Evolutionary conservation across 2,113 vertebrate species (phyloP).

Genomic region (Empidonax traillii): DNA sequence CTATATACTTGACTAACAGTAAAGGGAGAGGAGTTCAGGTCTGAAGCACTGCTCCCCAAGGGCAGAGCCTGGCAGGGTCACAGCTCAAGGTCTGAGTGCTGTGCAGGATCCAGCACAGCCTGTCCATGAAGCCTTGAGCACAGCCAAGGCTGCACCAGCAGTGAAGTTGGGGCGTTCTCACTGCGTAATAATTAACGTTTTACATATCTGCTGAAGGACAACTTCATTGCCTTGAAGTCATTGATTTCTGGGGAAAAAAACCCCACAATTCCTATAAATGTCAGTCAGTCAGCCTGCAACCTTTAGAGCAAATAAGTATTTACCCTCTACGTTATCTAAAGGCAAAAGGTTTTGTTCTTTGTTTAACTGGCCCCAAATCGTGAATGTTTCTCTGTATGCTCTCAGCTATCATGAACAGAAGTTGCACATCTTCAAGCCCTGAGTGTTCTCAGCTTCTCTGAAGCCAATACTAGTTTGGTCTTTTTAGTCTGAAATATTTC

Average conservation of each 20-base stretch:
- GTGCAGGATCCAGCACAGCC: background rate
- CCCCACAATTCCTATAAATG: background rate
- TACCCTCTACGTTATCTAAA: background rate
- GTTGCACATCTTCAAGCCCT: background rate
- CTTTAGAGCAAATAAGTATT: background rate
- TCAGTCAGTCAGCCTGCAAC: background rate
- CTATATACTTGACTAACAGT: rapidly evolving
- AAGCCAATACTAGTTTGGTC: background rate
- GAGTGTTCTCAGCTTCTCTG: background rate
- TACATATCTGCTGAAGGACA: background rate
- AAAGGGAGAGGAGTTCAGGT: background rate
- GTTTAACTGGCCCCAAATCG: rapidly evolving
- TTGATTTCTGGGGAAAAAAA: background rate
- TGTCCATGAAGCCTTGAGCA: background rate
- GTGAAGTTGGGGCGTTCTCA: background rate
- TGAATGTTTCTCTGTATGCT: background rate
- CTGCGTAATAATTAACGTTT: background rate
- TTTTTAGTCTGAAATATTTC: background rate
- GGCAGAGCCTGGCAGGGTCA: background rate
- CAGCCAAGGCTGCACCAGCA: background rate
- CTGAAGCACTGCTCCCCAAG: background rate
- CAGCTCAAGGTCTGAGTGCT: background rate
- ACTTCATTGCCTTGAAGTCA: background rate
- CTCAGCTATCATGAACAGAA: background rate
- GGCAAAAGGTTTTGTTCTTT: background rate